phyloP scores from a whole-genome alignment of 2,797 vertebrate genomes.

The Anabas testudineus region DNA sequence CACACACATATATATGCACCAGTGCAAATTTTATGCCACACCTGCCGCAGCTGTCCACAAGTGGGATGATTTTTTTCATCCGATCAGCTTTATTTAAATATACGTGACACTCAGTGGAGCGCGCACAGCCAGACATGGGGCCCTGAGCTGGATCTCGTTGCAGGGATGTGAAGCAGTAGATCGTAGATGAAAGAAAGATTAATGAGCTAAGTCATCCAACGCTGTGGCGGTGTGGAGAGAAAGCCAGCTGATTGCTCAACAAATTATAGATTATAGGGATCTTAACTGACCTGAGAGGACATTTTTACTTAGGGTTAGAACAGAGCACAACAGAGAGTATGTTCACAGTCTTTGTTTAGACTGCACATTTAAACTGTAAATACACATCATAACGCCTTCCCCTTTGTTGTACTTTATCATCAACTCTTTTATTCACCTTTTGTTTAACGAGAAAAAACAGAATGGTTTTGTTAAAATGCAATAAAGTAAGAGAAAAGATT shows the following conservation, averaged over 20 bases:
- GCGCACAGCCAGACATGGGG: conserved; percentile 56
- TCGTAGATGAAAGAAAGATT: conserved; percentile 62
- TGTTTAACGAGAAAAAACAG: no score
- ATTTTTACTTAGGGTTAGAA: neutral
- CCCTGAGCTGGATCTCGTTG: conserved; percentile 69
- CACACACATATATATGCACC: conserved; percentile 12
- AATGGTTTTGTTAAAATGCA: neutral
- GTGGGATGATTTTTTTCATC: conserved; percentile 22
- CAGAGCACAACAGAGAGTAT: no score
- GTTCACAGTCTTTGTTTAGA: no score
- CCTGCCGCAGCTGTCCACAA: conserved; percentile 15
- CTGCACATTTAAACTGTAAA: neutral
- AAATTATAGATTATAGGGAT: neutral
- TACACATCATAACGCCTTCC: neutral
- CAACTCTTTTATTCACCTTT: no score
- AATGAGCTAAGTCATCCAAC: conserved; percentile 74
- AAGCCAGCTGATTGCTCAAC: conserved; percentile 11
- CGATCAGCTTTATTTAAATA: conserved; percentile 28
- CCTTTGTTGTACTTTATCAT: neutral
- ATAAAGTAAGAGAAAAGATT: neutral
- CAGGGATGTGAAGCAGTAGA: conserved; percentile 62
- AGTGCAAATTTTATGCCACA: conserved; percentile 9
- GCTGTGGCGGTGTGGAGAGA: conserved; percentile 15
- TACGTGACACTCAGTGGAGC: conserved; percentile 4
- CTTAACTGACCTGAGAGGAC: neutral